Base-by-base conservation (phyloP, 92 coral and sea anemone species). In the Phenganax stokvisi region DNA sequence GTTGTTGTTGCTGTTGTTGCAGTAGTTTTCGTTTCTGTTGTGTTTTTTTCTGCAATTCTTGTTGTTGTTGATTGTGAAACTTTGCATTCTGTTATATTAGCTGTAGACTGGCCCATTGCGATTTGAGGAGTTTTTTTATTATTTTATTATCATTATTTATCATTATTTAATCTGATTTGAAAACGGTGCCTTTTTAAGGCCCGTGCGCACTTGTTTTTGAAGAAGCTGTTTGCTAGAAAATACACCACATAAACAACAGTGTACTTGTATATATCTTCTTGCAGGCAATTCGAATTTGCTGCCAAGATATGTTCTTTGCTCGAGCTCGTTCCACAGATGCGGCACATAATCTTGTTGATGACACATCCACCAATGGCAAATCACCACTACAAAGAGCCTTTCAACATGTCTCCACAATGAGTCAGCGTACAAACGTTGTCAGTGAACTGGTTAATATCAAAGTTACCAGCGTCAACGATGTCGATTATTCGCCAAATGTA, bases 291-390 rank as follows among this genome's bases (percentile, higher is more conserved):
- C 88, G 97, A 54, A 76, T 94, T 70, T 92, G 96, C 63, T 94
- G 98, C 84, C 98, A 94, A 77, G 98, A 94, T 85, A 81, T 94
- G 93, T 94, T 94, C 96, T 94, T 94, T 74, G 91, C 97, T 59
- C 90, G 98, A 25, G 90, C 98, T 66, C 97, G 98, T 30, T 80
- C 84, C 17, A 77, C 98, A 6, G 79, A 66, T 58, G 82, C 92
- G 29, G 85, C 96, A 10, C 90, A 79, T 28, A 83, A 88, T 60
- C 83, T 89, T 20, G 82, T 85, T 74, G 92, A 85, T 61, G 87
- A 84, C 82, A 76, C 72, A 12, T 47, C 80, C 17, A 76, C 89
- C 11, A 79, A 79, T 79, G 84, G 89, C 44, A 86, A 83, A 77
- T 84, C 84, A 88, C 92, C 93, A 27, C 88, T 93, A 79, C 89